phyloP scores from a whole-genome alignment of 1,140 invertebrate species.

The Bombus picipes region DNA sequence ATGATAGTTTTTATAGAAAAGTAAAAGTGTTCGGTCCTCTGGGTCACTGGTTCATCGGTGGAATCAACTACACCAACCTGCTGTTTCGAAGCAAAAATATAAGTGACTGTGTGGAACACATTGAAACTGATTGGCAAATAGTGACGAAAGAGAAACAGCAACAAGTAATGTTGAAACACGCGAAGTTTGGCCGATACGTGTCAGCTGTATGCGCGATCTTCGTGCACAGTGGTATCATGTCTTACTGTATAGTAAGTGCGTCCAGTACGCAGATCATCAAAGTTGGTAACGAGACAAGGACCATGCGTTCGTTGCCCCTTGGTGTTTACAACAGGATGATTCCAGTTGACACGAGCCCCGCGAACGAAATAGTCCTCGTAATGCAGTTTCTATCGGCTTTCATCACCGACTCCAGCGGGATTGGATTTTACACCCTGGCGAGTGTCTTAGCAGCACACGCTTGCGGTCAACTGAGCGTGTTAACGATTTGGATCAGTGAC shows the following conservation, averaged over 20 bases:
- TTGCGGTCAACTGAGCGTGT: conserved; percentile 60
- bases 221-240: conserved; percentile 39
- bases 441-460: conserved; percentile 59
- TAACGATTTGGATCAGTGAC: conserved; percentile 50
- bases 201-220: conserved; percentile 28
- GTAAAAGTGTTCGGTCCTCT: conserved; percentile 40
- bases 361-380: conserved; percentile 55
- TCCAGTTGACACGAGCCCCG: conserved; percentile 25
- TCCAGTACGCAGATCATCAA: not conserved
- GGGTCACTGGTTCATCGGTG: conserved; percentile 46
- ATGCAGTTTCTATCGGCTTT: conserved; percentile 56
- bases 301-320: conserved; percentile 23
- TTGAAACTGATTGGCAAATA: conserved; percentile 52
- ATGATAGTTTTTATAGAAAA: conserved; percentile 8
- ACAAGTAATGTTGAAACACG: conserved; percentile 50
- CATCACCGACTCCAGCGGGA: conserved; percentile 47
- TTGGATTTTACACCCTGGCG: conserved; percentile 48
- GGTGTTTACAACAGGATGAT: conserved; percentile 34
- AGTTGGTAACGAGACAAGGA: conserved; percentile 35
- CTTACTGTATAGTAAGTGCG: conserved; percentile 6
- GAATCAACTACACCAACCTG: conserved; percentile 40
- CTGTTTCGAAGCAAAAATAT: conserved; percentile 44
- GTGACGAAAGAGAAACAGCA: conserved; percentile 19
- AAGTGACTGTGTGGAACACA: conserved; percentile 46
- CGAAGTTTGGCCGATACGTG: conserved; percentile 35